Conservation (phyloP, 2,113 vertebrate genomes). For the Donacobius atricapilla region DNA sequence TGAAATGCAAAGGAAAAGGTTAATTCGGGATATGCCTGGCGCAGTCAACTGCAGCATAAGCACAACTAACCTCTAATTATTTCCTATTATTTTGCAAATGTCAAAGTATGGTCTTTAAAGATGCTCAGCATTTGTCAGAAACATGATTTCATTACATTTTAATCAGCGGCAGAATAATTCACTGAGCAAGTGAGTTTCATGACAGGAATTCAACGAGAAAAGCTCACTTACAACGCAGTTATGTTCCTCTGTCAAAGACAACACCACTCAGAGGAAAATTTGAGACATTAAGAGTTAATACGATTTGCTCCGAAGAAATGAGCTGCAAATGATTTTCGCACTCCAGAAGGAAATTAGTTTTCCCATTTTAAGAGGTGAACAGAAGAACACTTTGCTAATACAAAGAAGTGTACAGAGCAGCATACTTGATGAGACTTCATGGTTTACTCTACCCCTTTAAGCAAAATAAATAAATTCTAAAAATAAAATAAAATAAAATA, state of each 20-base stretch:
- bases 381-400: neutral
- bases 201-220: neutral
- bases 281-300: neutral
- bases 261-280: neutral
- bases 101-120: neutral
- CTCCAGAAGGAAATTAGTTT: conserved; percentile 34
- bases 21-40: neutral
- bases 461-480: neutral
- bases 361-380: neutral
- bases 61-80: neutral
- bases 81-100: neutral
- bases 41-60: neutral
- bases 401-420: neutral
- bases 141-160: neutral
- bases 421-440: neutral
- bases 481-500: neutral
- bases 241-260: neutral
- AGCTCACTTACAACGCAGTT: neutral
- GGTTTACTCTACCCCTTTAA: neutral
- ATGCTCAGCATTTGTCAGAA: neutral
- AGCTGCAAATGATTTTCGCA: neutral
- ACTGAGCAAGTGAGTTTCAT: neutral
- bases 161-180: neutral
- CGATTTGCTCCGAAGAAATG: neutral
- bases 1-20: neutral